Conservation (phyloP, 1,140 invertebrate species). For the Chrysomallon squamiferum region DNA sequence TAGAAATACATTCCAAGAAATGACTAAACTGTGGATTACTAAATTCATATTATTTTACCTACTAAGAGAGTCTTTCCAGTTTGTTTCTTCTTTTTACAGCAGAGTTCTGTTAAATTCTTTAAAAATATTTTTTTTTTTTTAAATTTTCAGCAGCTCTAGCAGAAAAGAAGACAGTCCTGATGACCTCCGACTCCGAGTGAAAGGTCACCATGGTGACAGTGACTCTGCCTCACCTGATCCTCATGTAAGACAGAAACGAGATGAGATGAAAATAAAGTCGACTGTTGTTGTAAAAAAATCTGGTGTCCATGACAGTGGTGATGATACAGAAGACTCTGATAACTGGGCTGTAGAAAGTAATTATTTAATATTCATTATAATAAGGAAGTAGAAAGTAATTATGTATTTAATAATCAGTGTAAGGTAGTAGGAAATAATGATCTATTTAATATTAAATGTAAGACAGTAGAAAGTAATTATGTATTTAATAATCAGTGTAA, state of each 20-base stretch:
- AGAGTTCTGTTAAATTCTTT: too few species aligned
- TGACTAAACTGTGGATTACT: too few species aligned
- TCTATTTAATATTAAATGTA: too few species aligned
- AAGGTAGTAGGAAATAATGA: too few species aligned
- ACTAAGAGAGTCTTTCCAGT: too few species aligned
- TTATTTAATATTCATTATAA: not conserved
- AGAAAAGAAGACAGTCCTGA: conserved; percentile 36
- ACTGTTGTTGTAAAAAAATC: conserved; percentile 35
- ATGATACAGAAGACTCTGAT: conserved; percentile 64
- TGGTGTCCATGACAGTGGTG: conserved; percentile 16
- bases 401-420: not conserved
- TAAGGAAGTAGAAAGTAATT: not conserved
- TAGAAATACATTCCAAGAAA: too few species aligned
- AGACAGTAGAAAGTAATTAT: too few species aligned
- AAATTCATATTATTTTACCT: too few species aligned
- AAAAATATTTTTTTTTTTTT: too few species aligned
- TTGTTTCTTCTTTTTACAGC: too few species aligned
- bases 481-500: too few species aligned
- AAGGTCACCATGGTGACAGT: conserved; percentile 22
- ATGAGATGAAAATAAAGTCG: conserved; percentile 36
- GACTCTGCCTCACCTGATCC: conserved; percentile 21
- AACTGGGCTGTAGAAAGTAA: conserved; percentile 19
- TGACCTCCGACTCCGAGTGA: conserved; percentile 31
- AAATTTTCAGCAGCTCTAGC: conserved; percentile 12
- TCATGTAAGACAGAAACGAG: not conserved